phyloP scores from a whole-genome alignment of 2,888 invertebrate species.

The Colostygia pectinataria region DNA sequence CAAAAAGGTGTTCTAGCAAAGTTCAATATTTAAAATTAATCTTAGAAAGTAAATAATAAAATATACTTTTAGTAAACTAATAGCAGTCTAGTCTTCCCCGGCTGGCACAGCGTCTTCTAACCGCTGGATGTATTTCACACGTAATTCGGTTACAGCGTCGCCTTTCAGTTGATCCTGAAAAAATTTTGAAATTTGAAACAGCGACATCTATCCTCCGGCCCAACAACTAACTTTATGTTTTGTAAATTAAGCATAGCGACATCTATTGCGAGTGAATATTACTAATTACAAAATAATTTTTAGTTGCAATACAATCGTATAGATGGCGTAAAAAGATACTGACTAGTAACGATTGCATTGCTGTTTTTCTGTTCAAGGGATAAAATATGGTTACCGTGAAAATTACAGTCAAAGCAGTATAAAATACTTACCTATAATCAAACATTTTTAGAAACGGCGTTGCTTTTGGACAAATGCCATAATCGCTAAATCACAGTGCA shows the following conservation, averaged over 20 bases:
- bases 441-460: too few relatives aligned
- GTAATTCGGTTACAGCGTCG: conserved; percentile 95
- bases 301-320: background rate
- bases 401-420: too few relatives aligned
- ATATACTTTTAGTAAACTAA: background rate
- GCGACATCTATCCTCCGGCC: conserved; percentile 11
- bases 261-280: background rate
- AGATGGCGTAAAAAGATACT: too few relatives aligned
- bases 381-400: too few relatives aligned
- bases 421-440: too few relatives aligned
- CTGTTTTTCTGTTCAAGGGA: too few relatives aligned
- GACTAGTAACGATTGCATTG: too few relatives aligned
- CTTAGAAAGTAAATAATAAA: background rate
- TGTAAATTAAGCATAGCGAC: background rate
- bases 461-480: too few relatives aligned
- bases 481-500: too few relatives aligned
- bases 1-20: too few relatives aligned
- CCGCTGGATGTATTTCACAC: conserved; percentile 96
- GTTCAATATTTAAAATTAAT: too few relatives aligned
- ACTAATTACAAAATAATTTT: too few relatives aligned
- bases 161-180: conserved; percentile 96
- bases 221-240: background rate
- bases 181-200: background rate
- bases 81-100: conserved; percentile 93
- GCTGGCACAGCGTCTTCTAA: conserved; percentile 99